These are phyloP conservation scores for Neofelis nebulosa DNA, from an alignment of 2,113 vertebrate species.

Conservation along the genomic window DNA sequence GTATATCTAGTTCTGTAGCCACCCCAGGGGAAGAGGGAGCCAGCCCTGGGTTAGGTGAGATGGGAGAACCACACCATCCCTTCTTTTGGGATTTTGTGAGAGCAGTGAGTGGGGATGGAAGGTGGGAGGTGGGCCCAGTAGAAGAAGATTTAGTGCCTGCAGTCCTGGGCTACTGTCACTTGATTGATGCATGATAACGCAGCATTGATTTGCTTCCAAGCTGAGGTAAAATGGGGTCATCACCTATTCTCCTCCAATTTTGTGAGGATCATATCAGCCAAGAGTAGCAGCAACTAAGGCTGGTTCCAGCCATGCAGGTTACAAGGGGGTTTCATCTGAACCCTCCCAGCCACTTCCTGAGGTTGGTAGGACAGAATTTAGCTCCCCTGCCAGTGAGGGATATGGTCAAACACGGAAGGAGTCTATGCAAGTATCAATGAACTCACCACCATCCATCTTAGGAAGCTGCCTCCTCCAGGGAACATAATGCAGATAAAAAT, in stretches of 20 bases:
- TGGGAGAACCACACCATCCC: background rate
- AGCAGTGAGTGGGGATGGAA: background rate
- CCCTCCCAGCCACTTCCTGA: background rate
- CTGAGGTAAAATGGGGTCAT: background rate
- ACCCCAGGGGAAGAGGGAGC: background rate
- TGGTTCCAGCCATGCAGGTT: background rate
- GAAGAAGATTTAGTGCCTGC: background rate
- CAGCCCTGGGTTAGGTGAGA: background rate
- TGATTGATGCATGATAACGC: background rate
- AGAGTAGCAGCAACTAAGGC: background rate
- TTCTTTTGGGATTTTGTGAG: background rate
- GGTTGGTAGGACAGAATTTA: background rate
- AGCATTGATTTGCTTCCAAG: background rate
- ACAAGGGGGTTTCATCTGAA: background rate
- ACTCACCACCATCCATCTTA: background rate
- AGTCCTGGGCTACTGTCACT: background rate
- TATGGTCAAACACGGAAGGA: background rate
- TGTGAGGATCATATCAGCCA: background rate
- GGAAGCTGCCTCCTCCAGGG: background rate
- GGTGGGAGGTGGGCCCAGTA: background rate
- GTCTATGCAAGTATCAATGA: background rate
- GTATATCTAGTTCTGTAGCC: background rate
- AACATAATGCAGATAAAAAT: constrained; percentile 20
- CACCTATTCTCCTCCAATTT: background rate
- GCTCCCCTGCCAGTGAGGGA: background rate